phyloP scores from a whole-genome alignment of 1,140 invertebrate species.

The Achroia grisella region DNA sequence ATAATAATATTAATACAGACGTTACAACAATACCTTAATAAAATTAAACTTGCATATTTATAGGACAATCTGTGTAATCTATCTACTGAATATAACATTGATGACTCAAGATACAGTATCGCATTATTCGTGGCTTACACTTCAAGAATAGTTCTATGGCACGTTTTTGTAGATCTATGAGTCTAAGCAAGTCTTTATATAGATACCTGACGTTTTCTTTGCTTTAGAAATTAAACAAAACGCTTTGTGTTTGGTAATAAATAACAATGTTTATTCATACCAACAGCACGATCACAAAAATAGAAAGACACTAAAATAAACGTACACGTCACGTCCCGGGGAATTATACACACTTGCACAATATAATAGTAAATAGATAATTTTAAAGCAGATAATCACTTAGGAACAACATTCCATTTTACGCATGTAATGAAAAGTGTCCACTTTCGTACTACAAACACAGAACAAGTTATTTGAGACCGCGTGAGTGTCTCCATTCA shows the following conservation, averaged over 20 bases:
- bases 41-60: no score
- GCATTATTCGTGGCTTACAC: background rate
- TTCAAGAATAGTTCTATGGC: background rate
- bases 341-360: slow-evolving; percentile 26
- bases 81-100: no score
- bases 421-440: slow-evolving; percentile 14
- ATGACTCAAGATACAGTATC: slow-evolving; percentile 1
- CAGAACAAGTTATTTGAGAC: slow-evolving; percentile 9
- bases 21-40: no score
- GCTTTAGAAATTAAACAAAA: background rate
- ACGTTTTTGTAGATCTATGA: no score
- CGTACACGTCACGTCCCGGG: slow-evolving; percentile 31
- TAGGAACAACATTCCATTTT: slow-evolving; percentile 9
- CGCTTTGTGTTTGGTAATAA: background rate
- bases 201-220: background rate
- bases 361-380: background rate
- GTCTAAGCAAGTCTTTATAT: no score
- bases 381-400: slow-evolving; percentile 7
- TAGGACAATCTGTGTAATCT: no score
- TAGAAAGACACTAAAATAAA: slow-evolving; percentile 61
- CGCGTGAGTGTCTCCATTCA: slow-evolving; percentile 55
- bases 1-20: no score
- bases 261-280: slow-evolving; percentile 25
- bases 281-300: slow-evolving; percentile 45
- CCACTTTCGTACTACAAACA: slow-evolving; percentile 20